Conservation (phyloP, 1,140 invertebrate species). For the Aradophagus sp. region DNA sequence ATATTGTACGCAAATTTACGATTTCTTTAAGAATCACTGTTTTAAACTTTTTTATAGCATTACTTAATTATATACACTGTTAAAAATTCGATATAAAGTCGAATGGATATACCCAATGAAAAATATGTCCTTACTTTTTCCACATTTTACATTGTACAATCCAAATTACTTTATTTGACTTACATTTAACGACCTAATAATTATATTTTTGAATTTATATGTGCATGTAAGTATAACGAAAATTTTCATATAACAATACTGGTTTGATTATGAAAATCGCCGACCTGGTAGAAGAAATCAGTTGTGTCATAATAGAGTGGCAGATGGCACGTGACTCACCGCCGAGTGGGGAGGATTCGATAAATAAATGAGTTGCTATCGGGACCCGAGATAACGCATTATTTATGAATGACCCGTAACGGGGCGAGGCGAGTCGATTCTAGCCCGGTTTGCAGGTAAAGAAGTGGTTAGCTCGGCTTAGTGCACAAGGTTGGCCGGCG, state of each 20-base stretch:
- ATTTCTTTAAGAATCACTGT: no score
- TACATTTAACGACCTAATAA: no score
- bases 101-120: no score
- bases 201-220: no score
- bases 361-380: constrained; percentile 74
- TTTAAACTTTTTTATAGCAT: no score
- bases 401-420: constrained; percentile 69
- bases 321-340: constrained; percentile 75
- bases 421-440: constrained; percentile 49
- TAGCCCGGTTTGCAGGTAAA: constrained; percentile 49
- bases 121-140: no score
- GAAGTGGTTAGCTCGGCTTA: constrained; percentile 62
- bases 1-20: no score
- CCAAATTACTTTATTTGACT: no score
- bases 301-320: constrained; percentile 68
- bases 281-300: constrained; percentile 46
- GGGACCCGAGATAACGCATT: constrained; percentile 67
- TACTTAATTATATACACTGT: no score
- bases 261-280: constrained; percentile 27
- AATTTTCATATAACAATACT: not conserved
- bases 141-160: no score
- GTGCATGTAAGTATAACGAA: not conserved
- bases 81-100: no score
- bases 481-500: constrained; percentile 46
- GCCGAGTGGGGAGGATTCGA: constrained; percentile 50